Evolutionary conservation across 2,888 invertebrate genomes (phyloP), one percentile per base, ranked within the genome.

Genomic region (Hecatera dysodea): DNA sequence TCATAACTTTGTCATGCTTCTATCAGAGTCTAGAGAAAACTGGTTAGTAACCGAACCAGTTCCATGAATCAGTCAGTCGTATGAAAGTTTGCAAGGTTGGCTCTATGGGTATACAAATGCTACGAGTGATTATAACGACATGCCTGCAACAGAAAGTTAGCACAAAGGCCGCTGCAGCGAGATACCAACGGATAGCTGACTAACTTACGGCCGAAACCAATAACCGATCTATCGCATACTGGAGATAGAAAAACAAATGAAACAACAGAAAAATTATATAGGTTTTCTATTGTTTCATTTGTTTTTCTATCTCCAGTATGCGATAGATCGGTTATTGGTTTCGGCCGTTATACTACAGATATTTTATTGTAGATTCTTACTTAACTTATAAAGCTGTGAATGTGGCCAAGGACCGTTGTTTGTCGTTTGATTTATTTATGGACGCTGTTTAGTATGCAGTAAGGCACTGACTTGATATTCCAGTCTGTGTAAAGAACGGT

Each of bases 401-500:
- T 72, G 78, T 84, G 64, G 42, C 75, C 75, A 73, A 71, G 71
- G 79, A 81, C 82, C 83, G 78, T 84, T 83, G 83, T 83, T 69
- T 73, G 83, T 56, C 67, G 68, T 74, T 81, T 80, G 67, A 69
- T 82, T 74, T 76, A 82, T 84, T 81, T 82, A 84, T 81, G 78
- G 71, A 65, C 80, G 72, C 87, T 88, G 80, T 83, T 93, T 90
- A 88, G 88, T 91, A 93, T 92, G 90, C 91, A 88, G 88, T 84
- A 42, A 78, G 62, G 81, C 86, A 84, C 78, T 86, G 88, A 89
- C 90, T 92, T 91, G 89, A 90, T 92, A 92, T 91, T 92, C 91
- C 82, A 92, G 90, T 90, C 88, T 89, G 91, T 90, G 90, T 91
- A 90, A 87, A 90, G 90, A 91, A 91, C 90, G 91, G 90, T 90